Evolutionary conservation across 2,797 vertebrate genomes (phyloP).

Genomic region (Notamacropus eugenii): DNA sequence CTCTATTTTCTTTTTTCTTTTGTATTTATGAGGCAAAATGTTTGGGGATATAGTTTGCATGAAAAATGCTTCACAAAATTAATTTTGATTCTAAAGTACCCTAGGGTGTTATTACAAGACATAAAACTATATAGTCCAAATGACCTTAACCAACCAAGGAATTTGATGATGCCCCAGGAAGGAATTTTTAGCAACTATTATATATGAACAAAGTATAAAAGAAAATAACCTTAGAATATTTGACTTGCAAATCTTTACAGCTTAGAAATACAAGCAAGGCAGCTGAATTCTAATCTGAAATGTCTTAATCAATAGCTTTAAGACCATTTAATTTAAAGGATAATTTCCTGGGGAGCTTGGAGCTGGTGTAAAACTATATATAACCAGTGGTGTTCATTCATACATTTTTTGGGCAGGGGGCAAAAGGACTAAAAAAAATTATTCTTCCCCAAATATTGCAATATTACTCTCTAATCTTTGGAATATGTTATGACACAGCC

Average conservation of each 20-base stretch:
- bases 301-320: neutral
- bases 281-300: constrained; percentile 14
- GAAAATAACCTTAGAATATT: neutral
- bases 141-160: constrained; percentile 14
- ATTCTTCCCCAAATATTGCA: neutral
- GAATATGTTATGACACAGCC: neutral
- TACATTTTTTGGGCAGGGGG: neutral
- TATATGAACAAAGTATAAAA: neutral
- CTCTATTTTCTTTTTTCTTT: constrained; percentile 31
- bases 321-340: neutral
- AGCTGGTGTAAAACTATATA: neutral
- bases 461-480: neutral
- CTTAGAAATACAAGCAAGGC: neutral
- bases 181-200: neutral
- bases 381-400: neutral
- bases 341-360: neutral
- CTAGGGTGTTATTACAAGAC: constrained; percentile 6
- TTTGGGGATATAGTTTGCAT: constrained; percentile 20
- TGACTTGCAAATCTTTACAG: neutral
- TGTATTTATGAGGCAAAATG: neutral
- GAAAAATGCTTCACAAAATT: constrained; percentile 43
- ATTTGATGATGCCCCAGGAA: neutral
- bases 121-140: neutral
- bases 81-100: constrained; percentile 33
- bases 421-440: neutral